Evolutionary conservation across 2,888 invertebrate genomes (phyloP).

Genomic region (Oligia latruncula): DNA sequence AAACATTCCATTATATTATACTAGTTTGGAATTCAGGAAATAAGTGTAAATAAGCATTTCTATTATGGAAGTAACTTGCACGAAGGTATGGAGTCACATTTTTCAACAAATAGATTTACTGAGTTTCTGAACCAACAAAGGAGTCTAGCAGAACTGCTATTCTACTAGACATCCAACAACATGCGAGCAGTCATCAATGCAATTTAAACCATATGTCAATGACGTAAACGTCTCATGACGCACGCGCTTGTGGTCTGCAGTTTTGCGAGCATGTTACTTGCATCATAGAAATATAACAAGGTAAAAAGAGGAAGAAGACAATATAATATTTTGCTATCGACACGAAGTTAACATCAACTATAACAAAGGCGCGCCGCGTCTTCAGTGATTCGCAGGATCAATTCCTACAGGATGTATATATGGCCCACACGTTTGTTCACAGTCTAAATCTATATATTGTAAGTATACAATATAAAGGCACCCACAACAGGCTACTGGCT

Average conservation of each 20-base stretch:
- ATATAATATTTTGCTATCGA: conserved; percentile 25
- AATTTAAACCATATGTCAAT: conserved; percentile 3
- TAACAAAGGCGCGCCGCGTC: conserved; percentile 17
- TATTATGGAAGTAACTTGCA: conserved; percentile 5
- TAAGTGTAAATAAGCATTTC: conserved; percentile 28
- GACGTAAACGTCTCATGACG: not conserved
- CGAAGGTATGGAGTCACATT: not conserved
- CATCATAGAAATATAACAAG: conserved; percentile 8
- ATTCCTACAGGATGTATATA: conserved; percentile 27
- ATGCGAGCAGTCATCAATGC: not conserved
- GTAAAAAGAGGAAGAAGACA: conserved; percentile 14
- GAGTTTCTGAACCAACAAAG: not conserved
- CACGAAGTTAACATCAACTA: conserved; percentile 18
- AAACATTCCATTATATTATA: conserved; percentile 38
- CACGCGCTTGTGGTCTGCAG: too few species aligned
- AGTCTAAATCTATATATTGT: conserved; percentile 12
- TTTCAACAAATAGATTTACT: too few species aligned
- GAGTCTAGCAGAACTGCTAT: not conserved
- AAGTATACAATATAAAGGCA: conserved; percentile 29
- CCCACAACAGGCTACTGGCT: conserved; percentile 26
- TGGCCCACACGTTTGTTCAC: conserved; percentile 34
- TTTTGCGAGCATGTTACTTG: conserved; percentile 17
- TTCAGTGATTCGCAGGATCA: conserved; percentile 4
- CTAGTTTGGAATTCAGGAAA: conserved; percentile 24
- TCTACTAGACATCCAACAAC: not conserved